Base-by-base conservation (phyloP, 2,113 vertebrate species). In the Protomyctophum bolini region DNA sequence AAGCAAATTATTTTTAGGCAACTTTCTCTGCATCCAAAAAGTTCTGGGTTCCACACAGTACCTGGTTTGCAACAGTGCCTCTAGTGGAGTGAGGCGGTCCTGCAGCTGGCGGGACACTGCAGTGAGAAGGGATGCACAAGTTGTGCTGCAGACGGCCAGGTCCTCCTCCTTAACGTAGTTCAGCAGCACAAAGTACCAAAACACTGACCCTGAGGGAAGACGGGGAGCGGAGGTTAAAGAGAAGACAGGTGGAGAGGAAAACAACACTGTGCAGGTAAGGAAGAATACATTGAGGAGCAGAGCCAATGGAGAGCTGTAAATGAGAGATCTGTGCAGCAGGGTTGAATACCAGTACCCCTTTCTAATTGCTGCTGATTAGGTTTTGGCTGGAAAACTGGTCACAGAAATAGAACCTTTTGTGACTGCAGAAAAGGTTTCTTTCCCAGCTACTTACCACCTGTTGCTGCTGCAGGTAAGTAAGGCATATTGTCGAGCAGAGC, bases 151-250 rank as follows among this genome's bases (percentile, higher is more conserved):
- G 10, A 94, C 94, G 11, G 97, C 96, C 88, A 99, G 72, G 85
- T 99, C 98, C 89, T 99, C 98, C 81, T 99, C 98, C 87, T 99
- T 99, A 12, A 99, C 98, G 2, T 99, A 99, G 89, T 99, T 99
- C 84, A 99, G 88, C 80, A 99, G 84, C 21, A 99, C 97, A 86
- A 99, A 99, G 91, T 97, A 99, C 97, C 98, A 99, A 78, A 96
- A 99, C n/a, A 99, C 95, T 0, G 97, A 96, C 55, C 98, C 98
- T 99, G 79, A n/a, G 49, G 59, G 6, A 58, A 72, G 12, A 76
- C n/a, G n/a, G 49, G 54, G 58, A 49, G 9, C 7, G 41, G 10
- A 8, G 47, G 8, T 4, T 6, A 66, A 6, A 55, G 45, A 49
- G 2, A 58, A 51, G 8, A 28, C 57, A 59, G 6, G 14, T 11